A percentile compares a stretch with the other conserved stretches of the same genome.
phyloP scores from a whole-genome alignment of 2,113 vertebrate species.

The Phoenicopterus ruber region DNA sequence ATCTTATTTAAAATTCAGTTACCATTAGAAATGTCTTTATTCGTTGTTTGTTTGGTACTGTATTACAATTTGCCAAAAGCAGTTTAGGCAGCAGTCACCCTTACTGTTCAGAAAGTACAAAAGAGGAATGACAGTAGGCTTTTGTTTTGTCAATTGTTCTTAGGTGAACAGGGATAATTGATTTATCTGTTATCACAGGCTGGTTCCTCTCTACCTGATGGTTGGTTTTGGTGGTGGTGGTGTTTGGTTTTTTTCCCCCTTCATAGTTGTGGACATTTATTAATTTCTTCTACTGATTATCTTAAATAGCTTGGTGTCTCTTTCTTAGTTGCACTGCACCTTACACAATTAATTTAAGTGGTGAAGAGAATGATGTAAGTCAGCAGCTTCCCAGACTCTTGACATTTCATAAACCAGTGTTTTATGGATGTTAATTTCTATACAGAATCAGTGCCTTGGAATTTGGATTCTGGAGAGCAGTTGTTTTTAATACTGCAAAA shows the following conservation, averaged over 20 bases:
- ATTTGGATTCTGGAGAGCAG: background rate
- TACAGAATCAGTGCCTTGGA: background rate
- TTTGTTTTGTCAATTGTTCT: background rate
- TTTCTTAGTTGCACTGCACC: background rate
- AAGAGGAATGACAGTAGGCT: background rate
- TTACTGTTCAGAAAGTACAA: background rate
- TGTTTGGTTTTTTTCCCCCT: no score
- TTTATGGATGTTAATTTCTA: background rate
- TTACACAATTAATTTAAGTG: background rate
- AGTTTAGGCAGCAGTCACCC: background rate
- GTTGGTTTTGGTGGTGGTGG: no score
- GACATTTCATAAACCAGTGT: background rate
- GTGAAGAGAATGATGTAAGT: background rate
- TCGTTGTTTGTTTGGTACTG: background rate
- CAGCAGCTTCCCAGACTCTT: background rate
- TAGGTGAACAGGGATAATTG: background rate
- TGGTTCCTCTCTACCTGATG: background rate
- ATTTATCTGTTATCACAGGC: background rate
- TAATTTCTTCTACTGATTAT: background rate
- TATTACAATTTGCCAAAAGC: background rate
- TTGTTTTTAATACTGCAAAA: background rate
- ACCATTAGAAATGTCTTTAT: background rate
- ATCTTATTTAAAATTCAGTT: background rate
- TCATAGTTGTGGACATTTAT: background rate
- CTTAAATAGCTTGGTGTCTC: background rate